These are phyloP conservation scores for Chionodraco myersi DNA, from an alignment of 2,113 vertebrate species.

Conservation along the genomic window DNA sequence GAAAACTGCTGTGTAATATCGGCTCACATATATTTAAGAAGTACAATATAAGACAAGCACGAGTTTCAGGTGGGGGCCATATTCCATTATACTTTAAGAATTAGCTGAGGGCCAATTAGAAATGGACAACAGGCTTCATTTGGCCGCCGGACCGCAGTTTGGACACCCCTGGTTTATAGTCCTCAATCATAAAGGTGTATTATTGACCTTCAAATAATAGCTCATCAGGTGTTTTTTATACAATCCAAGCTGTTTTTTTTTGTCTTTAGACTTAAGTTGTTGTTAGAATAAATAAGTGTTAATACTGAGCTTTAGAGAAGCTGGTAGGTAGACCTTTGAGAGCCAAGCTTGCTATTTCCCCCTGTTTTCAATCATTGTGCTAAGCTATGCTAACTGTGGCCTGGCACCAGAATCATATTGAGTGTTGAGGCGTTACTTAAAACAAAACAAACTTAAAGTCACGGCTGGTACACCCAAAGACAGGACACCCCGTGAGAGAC, in stretches of 20 bases:
- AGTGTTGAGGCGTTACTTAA: background rate
- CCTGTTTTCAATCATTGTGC: background rate
- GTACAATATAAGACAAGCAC: too few species aligned
- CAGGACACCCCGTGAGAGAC: background rate
- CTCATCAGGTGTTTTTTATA: background rate
- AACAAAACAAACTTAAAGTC: background rate
- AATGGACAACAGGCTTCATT: too few species aligned
- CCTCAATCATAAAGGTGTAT: background rate
- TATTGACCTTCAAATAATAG: constrained; percentile 4
- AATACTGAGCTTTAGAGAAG: background rate
- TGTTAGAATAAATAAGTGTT: background rate
- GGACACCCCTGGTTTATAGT: background rate
- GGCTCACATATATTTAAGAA: too few species aligned
- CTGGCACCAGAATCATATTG: background rate
- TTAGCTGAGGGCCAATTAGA: too few species aligned
- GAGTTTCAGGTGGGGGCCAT: too few species aligned
- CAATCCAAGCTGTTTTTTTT: background rate
- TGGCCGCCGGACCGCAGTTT: too few species aligned
- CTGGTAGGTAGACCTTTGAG: background rate
- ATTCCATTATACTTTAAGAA: too few species aligned
- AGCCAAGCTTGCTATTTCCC: background rate
- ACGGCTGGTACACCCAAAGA: background rate
- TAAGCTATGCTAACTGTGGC: background rate
- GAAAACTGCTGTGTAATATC: too few species aligned
- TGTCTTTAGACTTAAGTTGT: background rate